Percentiles rank a stretch among this genome's conserved stretches.
phyloP scores from a whole-genome alignment of 1,140 invertebrate genomes.

The Tetranychus urticae region DNA sequence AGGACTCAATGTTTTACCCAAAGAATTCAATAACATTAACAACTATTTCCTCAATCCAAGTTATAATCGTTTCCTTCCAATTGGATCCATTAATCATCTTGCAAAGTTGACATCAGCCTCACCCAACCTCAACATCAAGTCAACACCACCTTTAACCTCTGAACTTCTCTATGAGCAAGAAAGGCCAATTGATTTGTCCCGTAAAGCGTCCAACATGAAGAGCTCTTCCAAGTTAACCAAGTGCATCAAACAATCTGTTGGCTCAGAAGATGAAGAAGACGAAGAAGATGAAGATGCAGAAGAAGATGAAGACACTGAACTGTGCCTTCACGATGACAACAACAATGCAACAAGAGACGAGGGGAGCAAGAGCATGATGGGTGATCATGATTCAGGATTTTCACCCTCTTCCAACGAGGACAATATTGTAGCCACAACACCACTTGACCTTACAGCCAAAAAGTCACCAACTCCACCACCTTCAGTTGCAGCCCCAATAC shows the following conservation, averaged over 20 bases:
- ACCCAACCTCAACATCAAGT: no score
- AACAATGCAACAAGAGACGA: neutral
- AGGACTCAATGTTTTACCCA: constrained; percentile 6
- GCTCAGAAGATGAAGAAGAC: no score
- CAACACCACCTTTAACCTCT: no score
- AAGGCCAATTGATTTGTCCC: constrained; percentile 16
- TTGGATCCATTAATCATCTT: constrained; percentile 1
- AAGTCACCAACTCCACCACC: neutral
- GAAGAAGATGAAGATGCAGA: neutral
- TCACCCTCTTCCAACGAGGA: constrained; percentile 8
- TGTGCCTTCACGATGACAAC: no score
- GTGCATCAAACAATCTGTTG: neutral
- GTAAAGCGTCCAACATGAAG: constrained; percentile 4
- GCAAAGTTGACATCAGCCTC: neutral
- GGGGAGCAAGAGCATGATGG: neutral
- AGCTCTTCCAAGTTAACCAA: neutral
- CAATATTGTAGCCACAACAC: constrained; percentile 4
- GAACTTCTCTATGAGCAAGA: constrained; percentile 10
- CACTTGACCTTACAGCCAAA: constrained; percentile 7
- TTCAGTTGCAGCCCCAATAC: no score
- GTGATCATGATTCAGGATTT: constrained; percentile 9
- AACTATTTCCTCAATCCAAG: constrained; percentile 1
- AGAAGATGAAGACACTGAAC: neutral
- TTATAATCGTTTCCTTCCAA: constrained; percentile 1
- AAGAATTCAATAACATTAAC: constrained; percentile 6